A percentile compares a stretch with the other conserved stretches of the same genome.
These are phyloP conservation scores for Allophyes oxyacanthae DNA, from an alignment of 2,888 invertebrate species.

Conservation along the genomic window DNA sequence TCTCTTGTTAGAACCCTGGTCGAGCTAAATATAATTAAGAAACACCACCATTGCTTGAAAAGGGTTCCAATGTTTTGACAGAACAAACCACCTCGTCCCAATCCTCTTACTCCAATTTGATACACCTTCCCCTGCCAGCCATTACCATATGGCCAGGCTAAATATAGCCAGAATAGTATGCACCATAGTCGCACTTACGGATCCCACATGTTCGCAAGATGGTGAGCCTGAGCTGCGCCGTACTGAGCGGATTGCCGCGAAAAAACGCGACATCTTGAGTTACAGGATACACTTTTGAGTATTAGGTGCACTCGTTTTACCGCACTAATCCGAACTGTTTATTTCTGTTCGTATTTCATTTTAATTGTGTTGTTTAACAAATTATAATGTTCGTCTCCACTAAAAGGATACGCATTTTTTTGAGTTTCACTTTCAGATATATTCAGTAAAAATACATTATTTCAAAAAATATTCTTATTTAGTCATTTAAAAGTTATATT, in stretches of 20 bases:
- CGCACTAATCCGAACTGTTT: slow-evolving; percentile 61
- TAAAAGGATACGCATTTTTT: neutral
- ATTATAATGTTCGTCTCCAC: neutral
- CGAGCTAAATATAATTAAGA: neutral
- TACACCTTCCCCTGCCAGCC: slow-evolving; percentile 70
- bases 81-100: slow-evolving; percentile 47
- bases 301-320: slow-evolving; percentile 65
- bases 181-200: slow-evolving; percentile 70
- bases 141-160: slow-evolving; percentile 84
- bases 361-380: slow-evolving; percentile 37
- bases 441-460: too few species aligned
- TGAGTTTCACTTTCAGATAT: neutral
- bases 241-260: slow-evolving; percentile 80
- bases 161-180: slow-evolving; percentile 78
- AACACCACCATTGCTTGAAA: slow-evolving; percentile 13
- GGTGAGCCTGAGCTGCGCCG: slow-evolving; percentile 73
- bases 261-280: slow-evolving; percentile 83
- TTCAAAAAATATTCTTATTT: too few species aligned
- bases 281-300: slow-evolving; percentile 85
- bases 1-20: too few species aligned
- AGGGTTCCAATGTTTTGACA: slow-evolving; percentile 55
- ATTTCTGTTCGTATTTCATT: slow-evolving; percentile 56
- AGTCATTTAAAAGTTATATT: too few species aligned
- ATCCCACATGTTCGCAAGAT: slow-evolving; percentile 86
- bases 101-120: slow-evolving; percentile 59